Evolutionary conservation across 2,113 vertebrate genomes (phyloP).

Genomic region (Microcebus jonahi): DNA sequence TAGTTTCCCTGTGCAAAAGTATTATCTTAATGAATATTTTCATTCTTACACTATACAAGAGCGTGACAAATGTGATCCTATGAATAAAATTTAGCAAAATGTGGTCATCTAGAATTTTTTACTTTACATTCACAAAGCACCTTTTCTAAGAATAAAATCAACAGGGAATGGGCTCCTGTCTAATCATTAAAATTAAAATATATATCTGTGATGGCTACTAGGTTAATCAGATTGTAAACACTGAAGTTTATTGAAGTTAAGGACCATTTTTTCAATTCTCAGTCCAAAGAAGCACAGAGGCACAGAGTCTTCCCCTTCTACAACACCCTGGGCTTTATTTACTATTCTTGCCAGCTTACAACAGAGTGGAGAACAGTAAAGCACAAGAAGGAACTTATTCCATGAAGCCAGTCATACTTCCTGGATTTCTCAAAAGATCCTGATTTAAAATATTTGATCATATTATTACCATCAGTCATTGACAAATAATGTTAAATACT

Average conservation of each 20-base stretch:
- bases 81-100: conserved; percentile 12
- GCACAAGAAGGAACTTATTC: background rate
- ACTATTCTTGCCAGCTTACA: background rate
- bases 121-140: background rate
- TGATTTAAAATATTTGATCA: background rate
- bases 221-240: background rate
- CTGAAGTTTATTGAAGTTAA: background rate
- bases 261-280: background rate
- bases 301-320: background rate
- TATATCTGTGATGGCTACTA: background rate
- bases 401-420: background rate
- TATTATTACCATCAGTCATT: background rate
- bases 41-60: background rate
- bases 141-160: conserved; percentile 20
- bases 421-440: background rate
- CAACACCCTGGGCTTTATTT: background rate
- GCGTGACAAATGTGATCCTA: background rate
- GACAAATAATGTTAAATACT: background rate
- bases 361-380: background rate
- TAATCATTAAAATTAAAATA: conserved; percentile 38
- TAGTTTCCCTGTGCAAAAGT: background rate
- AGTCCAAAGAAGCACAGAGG: background rate
- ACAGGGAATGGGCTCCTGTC: background rate
- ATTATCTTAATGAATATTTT: background rate
- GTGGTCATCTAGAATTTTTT: background rate